These are phyloP conservation scores for Bovichtus diacanthus DNA, from an alignment of 2,797 vertebrate species.

Conservation along the genomic window DNA sequence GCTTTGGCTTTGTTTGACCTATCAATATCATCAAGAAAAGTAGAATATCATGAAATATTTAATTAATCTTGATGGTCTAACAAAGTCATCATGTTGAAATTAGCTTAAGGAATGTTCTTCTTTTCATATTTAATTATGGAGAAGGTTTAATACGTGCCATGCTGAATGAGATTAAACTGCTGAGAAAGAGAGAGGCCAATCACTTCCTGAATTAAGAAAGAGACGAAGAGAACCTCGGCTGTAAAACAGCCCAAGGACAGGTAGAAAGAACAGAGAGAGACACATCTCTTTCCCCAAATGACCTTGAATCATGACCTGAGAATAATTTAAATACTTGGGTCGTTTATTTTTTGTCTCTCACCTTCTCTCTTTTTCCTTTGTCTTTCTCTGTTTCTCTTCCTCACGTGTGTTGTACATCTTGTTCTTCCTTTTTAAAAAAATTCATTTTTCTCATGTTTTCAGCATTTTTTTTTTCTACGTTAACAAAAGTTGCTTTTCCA, in stretches of 20 bases:
- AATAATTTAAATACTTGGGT: slow-evolving; percentile 20
- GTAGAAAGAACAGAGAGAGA: slow-evolving; percentile 26
- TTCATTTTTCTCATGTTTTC: not conserved
- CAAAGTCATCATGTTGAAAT: slow-evolving; percentile 90
- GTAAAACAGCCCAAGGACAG: slow-evolving; percentile 22
- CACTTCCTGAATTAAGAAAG: slow-evolving; percentile 57
- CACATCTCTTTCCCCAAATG: slow-evolving; percentile 9
- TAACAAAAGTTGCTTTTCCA: not conserved
- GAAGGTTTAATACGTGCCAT: slow-evolving; percentile 84
- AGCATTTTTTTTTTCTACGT: not conserved
- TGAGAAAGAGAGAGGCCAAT: slow-evolving; percentile 64
- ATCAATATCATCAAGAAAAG: slow-evolving; percentile 90
- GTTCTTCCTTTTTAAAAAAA: not conserved
- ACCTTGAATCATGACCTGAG: slow-evolving; percentile 52
- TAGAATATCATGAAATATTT: slow-evolving; percentile 89
- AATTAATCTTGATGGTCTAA: slow-evolving; percentile 87
- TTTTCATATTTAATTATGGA: slow-evolving; percentile 92
- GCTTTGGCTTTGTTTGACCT: slow-evolving; percentile 90
- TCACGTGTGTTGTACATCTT: not conserved
- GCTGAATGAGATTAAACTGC: slow-evolving; percentile 90
- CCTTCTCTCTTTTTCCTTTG: not conserved
- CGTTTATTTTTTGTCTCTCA: not conserved
- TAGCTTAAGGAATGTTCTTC: slow-evolving; percentile 88
- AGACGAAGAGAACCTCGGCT: slow-evolving; percentile 16
- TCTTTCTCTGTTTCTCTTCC: not conserved